phyloP scores from a whole-genome alignment of 2,888 invertebrate species.

The Ormyrus pomaceus region DNA sequence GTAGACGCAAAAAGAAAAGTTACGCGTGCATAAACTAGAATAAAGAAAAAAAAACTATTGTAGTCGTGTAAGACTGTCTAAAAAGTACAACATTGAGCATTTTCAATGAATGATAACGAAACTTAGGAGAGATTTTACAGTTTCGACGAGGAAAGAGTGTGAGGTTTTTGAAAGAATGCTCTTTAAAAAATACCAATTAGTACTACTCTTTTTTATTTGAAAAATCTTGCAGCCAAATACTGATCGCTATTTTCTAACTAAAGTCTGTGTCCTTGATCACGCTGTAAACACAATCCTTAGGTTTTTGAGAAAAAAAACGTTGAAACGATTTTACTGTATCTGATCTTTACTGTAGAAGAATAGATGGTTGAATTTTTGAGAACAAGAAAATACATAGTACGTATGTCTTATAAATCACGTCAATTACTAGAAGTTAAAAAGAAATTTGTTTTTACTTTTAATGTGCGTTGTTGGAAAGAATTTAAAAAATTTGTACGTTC shows the following conservation, averaged over 20 bases:
- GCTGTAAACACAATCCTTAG: conserved; percentile 26
- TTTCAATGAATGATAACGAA: conserved; percentile 43
- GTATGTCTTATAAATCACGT: conserved; percentile 38
- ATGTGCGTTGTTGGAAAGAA: conserved; percentile 12
- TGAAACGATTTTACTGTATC: neutral
- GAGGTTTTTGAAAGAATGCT: conserved; percentile 24
- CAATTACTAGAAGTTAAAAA: conserved; percentile 45
- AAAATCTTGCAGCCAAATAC: conserved; percentile 33
- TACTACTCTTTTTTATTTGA: conserved; percentile 21
- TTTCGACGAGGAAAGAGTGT: conserved; percentile 27
- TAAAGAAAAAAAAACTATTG: conserved; percentile 30
- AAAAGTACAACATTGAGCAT: conserved; percentile 56
- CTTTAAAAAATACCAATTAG: conserved; percentile 17
- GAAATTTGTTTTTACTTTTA: conserved; percentile 42
- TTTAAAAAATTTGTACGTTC: conserved; percentile 16
- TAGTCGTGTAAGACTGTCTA: conserved; percentile 54
- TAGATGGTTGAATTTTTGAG: conserved; percentile 8
- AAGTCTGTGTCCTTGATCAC: conserved; percentile 20
- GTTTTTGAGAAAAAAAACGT: conserved; percentile 11
- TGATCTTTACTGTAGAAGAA: neutral
- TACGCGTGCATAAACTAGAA: conserved; percentile 29
- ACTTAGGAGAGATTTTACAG: conserved; percentile 34
- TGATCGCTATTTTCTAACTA: conserved; percentile 17
- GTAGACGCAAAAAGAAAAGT: conserved; percentile 22
- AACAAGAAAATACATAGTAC: conserved; percentile 12